phyloP scores from a whole-genome alignment of 2,888 invertebrate genomes.

The Ceramica pisi region DNA sequence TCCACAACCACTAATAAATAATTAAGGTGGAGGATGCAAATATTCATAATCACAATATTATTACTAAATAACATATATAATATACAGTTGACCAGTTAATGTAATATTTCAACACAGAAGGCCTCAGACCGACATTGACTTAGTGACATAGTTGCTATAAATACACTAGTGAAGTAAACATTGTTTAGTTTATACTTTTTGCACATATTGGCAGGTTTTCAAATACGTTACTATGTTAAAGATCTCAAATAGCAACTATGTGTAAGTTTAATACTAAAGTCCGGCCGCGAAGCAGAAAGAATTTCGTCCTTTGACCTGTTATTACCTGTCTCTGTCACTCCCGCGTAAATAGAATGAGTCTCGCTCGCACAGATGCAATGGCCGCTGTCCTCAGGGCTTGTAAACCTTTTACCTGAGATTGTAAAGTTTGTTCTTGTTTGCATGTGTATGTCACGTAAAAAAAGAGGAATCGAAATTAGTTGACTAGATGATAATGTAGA shows the following conservation, averaged over 20 bases:
- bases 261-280: background rate
- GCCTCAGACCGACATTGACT: slow-evolving; percentile 45
- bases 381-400: too few relatives aligned
- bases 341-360: too few relatives aligned
- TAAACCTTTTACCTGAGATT: too few relatives aligned
- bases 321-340: too few relatives aligned
- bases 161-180: slow-evolving; percentile 56
- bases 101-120: slow-evolving; percentile 26
- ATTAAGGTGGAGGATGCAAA: slow-evolving; percentile 3
- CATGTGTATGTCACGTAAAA: too few relatives aligned
- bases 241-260: slow-evolving; percentile 9
- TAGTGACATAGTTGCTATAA: slow-evolving; percentile 60
- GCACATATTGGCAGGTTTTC: slow-evolving; percentile 62
- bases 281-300: too few relatives aligned
- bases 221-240: slow-evolving; percentile 42
- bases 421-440: too few relatives aligned
- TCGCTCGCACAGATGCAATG: too few relatives aligned
- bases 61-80: background rate
- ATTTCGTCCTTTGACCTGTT: too few relatives aligned
- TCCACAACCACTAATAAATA: background rate
- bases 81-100: slow-evolving; percentile 18
- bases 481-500: too few relatives aligned
- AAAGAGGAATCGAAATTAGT: too few relatives aligned
- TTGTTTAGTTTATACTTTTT: slow-evolving; percentile 54
- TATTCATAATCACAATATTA: background rate